phyloP scores from a whole-genome alignment of 2,888 invertebrate genomes.

The Trachelus iudaicus region DNA sequence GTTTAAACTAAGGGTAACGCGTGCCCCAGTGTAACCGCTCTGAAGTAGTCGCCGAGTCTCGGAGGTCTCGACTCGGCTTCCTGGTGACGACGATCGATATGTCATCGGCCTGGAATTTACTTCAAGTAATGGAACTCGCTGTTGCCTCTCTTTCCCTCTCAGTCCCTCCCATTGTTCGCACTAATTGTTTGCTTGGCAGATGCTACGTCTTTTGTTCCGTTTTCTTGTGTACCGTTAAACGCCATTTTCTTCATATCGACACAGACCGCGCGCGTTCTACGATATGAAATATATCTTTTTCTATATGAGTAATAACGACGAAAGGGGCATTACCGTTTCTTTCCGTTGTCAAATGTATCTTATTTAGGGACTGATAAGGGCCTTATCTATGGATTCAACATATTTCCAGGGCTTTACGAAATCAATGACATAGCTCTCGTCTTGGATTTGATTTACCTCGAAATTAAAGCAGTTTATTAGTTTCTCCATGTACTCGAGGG shows the following conservation, averaged over 20 bases:
- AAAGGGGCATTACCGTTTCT: not conserved
- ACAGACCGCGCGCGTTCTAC: not conserved
- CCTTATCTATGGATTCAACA: not conserved
- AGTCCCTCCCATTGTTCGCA: not conserved
- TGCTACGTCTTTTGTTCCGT: not conserved
- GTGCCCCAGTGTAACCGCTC: not conserved
- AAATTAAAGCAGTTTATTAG: not conserved
- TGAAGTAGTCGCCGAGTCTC: not conserved
- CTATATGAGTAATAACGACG: not conserved
- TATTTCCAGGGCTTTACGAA: not conserved
- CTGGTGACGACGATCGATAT: slow-evolving; percentile 48
- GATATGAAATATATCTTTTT: not conserved
- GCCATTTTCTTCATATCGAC: not conserved
- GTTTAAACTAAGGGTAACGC: not conserved
- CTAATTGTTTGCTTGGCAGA: not conserved
- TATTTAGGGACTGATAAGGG: not conserved
- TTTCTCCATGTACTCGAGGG: too few relatives aligned
- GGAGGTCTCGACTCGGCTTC: slow-evolving; percentile 22
- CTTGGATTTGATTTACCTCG: not conserved
- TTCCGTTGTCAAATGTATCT: not conserved
- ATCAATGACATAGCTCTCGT: not conserved
- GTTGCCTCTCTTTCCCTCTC: not conserved
- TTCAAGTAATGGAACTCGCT: slow-evolving; percentile 17
- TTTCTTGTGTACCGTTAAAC: not conserved
- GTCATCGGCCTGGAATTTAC: slow-evolving; percentile 45